Evolutionary conservation across 2,888 invertebrate species (phyloP).

Genomic region (Euplexia lucipara): DNA sequence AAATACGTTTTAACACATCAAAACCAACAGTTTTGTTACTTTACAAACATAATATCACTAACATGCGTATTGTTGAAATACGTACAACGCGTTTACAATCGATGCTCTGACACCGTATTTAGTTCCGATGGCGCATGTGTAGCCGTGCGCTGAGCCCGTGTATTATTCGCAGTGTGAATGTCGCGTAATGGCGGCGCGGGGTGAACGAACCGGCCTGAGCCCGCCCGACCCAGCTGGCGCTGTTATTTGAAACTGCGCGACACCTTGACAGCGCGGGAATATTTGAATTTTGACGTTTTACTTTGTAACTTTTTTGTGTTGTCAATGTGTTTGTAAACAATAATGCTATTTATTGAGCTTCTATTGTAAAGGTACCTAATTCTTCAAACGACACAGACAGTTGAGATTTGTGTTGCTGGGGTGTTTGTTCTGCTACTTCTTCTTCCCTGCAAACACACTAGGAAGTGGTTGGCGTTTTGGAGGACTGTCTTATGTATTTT

Average conservation of each 20-base stretch:
- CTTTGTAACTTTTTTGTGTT: not conserved
- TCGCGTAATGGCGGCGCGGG: constrained; percentile 46
- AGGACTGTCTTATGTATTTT: too few species aligned
- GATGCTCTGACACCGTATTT: constrained; percentile 38
- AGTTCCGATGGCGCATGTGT: constrained; percentile 49
- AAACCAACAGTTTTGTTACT: constrained; percentile 4
- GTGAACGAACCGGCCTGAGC: constrained; percentile 45
- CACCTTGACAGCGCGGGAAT: constrained; percentile 51
- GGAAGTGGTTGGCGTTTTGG: too few species aligned
- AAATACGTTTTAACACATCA: constrained; percentile 4
- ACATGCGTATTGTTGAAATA: constrained; percentile 33
- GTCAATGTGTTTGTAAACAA: too few species aligned
- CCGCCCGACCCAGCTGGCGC: constrained; percentile 9
- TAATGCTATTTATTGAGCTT: too few species aligned
- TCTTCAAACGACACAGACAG: too few species aligned
- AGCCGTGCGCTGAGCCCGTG: constrained; percentile 59
- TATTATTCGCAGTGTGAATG: constrained; percentile 47
- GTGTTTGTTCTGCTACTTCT: too few species aligned
- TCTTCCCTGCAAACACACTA: too few species aligned
- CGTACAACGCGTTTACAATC: constrained; percentile 20
- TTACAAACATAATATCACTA: constrained; percentile 18
- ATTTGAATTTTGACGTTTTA: constrained; percentile 40
- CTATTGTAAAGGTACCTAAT: too few species aligned
- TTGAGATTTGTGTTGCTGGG: too few species aligned
- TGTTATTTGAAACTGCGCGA: constrained; percentile 43